A percentile compares a stretch with the other conserved stretches of the same genome.
Evolutionary conservation across 1,140 invertebrate species (phyloP).

Genomic region (Papilio aristodemus): DNA sequence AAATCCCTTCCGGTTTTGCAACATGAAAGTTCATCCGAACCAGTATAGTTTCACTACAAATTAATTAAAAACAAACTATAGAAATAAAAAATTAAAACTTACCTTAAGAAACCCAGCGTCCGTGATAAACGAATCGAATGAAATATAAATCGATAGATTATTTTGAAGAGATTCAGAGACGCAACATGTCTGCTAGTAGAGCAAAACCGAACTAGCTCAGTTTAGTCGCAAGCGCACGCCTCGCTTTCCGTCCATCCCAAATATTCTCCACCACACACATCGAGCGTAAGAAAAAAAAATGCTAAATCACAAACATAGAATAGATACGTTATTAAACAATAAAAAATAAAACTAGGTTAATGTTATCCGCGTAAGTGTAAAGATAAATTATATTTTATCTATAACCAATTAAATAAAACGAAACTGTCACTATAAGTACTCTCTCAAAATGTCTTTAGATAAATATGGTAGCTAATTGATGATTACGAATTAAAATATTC

Average conservation of each 20-base stretch:
- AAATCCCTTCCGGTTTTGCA: constrained; percentile 19
- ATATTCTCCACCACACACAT: constrained; percentile 9
- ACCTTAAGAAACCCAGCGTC: neutral
- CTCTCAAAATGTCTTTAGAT: neutral
- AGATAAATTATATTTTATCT: constrained; percentile 21
- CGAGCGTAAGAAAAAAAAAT: constrained; percentile 8
- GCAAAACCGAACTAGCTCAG: constrained; percentile 36
- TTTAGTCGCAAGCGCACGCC: constrained; percentile 1
- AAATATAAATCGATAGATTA: constrained; percentile 1
- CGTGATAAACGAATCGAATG: neutral
- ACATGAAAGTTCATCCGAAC: constrained; percentile 7
- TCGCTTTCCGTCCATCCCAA: constrained; percentile 31
- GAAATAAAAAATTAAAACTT: constrained; percentile 8
- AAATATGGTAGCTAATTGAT: neutral
- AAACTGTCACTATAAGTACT: constrained; percentile 1
- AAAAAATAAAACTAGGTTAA: constrained; percentile 12
- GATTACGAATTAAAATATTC: neutral
- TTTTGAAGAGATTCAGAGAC: constrained; percentile 29
- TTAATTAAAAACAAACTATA: neutral
- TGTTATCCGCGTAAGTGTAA: constrained; percentile 4
- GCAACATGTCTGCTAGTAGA: constrained; percentile 40
- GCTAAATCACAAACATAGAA: neutral
- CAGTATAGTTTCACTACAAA: neutral
- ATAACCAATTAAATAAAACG: constrained; percentile 13
- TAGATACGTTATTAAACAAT: neutral